These are phyloP conservation scores for Archivesica marissinica DNA, from an alignment of 1,140 invertebrate genomes.

Conservation along the genomic window DNA sequence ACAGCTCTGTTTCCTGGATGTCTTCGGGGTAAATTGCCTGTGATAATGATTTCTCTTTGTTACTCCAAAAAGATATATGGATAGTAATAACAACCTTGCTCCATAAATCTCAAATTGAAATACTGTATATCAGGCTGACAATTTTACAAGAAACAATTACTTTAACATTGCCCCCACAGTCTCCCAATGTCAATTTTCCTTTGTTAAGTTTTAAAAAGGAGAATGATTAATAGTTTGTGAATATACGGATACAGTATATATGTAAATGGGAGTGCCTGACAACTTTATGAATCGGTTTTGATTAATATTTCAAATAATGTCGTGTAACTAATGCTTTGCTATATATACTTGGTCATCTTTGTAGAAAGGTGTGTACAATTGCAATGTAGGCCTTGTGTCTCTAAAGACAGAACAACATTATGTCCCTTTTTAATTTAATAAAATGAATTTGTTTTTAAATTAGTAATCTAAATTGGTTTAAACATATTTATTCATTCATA, in stretches of 20 bases:
- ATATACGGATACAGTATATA: neutral
- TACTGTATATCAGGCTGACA: constrained; percentile 38
- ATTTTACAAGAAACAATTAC: constrained; percentile 61
- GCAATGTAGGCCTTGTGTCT: no score
- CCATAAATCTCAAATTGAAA: constrained; percentile 55
- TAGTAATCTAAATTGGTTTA: no score
- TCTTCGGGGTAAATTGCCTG: constrained; percentile 7
- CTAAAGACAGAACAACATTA: no score
- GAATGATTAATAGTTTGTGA: neutral
- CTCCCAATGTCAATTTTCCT: constrained; percentile 11
- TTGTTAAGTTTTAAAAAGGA: neutral
- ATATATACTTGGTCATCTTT: no score
- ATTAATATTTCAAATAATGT: no score
- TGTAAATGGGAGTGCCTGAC: constrained; percentile 9
- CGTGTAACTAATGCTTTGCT: no score
- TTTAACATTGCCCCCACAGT: constrained; percentile 35
- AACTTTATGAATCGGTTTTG: constrained; percentile 4
- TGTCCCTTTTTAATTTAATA: no score
- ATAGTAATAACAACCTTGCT: constrained; percentile 45
- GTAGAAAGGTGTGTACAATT: no score
- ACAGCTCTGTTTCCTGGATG: neutral
- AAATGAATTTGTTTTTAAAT: no score
- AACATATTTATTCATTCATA: no score
- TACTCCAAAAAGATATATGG: constrained; percentile 40
- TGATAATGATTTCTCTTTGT: constrained; percentile 47